Evolutionary conservation across 2,888 invertebrate genomes (phyloP).

Genomic region (Himalopsyche tibetana): DNA sequence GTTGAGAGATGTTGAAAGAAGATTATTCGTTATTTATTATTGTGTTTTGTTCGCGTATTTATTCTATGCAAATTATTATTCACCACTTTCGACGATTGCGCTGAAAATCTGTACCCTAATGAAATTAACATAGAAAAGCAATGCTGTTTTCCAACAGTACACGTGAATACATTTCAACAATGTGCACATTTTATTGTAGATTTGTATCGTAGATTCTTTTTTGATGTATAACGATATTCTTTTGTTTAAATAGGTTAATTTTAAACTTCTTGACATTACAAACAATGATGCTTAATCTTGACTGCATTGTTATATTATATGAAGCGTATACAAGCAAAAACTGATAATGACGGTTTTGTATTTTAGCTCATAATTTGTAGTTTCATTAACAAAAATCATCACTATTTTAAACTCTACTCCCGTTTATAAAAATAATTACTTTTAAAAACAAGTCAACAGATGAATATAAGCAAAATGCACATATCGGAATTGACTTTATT

Average conservation of each 20-base stretch:
- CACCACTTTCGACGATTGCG: conserved; percentile 22
- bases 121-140: conserved; percentile 44
- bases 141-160: background rate
- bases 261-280: background rate
- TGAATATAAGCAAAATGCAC: too few relatives aligned
- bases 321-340: too few relatives aligned
- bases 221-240: background rate
- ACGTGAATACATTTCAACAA: conserved; percentile 11
- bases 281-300: background rate
- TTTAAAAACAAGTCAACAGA: too few relatives aligned
- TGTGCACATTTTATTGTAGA: background rate
- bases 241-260: background rate
- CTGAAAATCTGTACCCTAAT: conserved; percentile 38
- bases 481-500: too few relatives aligned
- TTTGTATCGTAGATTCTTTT: background rate
- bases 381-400: too few relatives aligned
- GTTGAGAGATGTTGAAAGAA: conserved; percentile 49
- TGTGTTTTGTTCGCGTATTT: conserved; percentile 46
- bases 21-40: conserved; percentile 50
- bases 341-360: too few relatives aligned
- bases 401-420: too few relatives aligned
- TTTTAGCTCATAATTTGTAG: too few relatives aligned
- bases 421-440: too few relatives aligned
- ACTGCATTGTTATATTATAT: too few relatives aligned
- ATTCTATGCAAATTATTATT: conserved; percentile 48